Evolutionary conservation across 2,113 vertebrate species (phyloP), one percentile per base, ranked within the genome.

Genomic region (Microtus oregoni): DNA sequence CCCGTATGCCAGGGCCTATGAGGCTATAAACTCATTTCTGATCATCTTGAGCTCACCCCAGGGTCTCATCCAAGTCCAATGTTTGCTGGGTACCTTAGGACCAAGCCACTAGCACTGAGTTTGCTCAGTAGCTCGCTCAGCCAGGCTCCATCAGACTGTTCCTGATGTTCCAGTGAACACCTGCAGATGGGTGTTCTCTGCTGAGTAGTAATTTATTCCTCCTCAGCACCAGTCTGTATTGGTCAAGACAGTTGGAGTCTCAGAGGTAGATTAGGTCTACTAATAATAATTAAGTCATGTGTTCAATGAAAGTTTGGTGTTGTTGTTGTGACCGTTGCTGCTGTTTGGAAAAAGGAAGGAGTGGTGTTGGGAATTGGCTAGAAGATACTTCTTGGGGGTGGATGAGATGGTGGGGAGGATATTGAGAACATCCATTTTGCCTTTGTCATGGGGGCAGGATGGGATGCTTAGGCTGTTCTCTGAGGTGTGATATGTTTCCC

Each of bases 221-320:
- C 75, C 50, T 88, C 70, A 79, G 58, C 75, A 61, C 78, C 55
- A 65, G 92, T 9, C 96, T 28, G 1, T 78, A 83, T 44, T 63
- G 83, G 81, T 86, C 73, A 61, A 7, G 85, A 77, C 55, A 82
- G 13, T 90, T 78, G 30, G 68, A 86, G 76, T 73, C 90, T 83
- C 58, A 17, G 91, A 94, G 77, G 67, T 89, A 77, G 83, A 19
- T 58, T 58, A 58, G 20, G 55, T 58, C 55, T 58, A 20, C 17
- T 58, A 58, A 19, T 58, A 63, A 85, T 90, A 91, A 93, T 97
- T 86, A 96, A 94, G 85, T 96, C 94, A 92, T 88, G 81, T 78
- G 24, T 35, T 94, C 61, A 88, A 88, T 94, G 86, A 86, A 97
- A 90, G 13, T n/a, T 44, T 86, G 30, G 87, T 89, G 35, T 70